Evolutionary conservation across 2,888 invertebrate genomes (phyloP), one percentile per base, ranked within the genome.

Genomic region (Euplexia lucipara): DNA sequence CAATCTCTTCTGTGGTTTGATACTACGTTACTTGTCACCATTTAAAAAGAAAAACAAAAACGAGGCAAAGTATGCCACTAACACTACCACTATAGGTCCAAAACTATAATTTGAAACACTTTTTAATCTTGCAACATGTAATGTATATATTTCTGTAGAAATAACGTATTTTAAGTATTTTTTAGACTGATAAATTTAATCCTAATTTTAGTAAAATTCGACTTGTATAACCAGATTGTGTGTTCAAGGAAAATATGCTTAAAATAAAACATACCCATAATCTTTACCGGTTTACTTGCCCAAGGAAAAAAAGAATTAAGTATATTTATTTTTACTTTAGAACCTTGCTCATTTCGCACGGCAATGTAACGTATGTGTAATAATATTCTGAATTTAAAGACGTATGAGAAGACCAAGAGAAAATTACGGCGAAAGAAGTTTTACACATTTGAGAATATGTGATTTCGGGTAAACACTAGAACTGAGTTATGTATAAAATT

Each of bases 261-360:
- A 59, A 75, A 75, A 64, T 62, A 66, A 70, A 60, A 62, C 41
- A 18, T 26, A 37, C 47, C 16, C 49, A 49, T 48, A 53, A 57
- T 47, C 49, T 53, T 68, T 54, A 71, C 82, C 70, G 67, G 82
- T 77, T 69, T 62, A 72, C 62, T 65, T 47, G 75, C 79, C 49
- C 58, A 70, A 76, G 69, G 77, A 75, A 73, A 78, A 71, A 68
- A 63, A 70, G 67, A 65, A 54, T 64, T 58, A n/a, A n/a, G n/a
- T n/a, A 16, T 64, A 56, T 59, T 69, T 70, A 61, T 68, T 48
- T 58, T 62, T 52, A 45, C 26, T 20, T 32, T 47, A 39, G n/a
- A 35, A 53, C 37, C 41, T 59, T 47, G 39, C 35, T 45, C 1
- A 37, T 54, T 72, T 53, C 12, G 42, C 22, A 20, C 8, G 54